Percentiles rank a stretch among this genome's conserved stretches.
Evolutionary conservation across 2,113 vertebrate genomes (phyloP).

Genomic region (Caranx ignobilis): DNA sequence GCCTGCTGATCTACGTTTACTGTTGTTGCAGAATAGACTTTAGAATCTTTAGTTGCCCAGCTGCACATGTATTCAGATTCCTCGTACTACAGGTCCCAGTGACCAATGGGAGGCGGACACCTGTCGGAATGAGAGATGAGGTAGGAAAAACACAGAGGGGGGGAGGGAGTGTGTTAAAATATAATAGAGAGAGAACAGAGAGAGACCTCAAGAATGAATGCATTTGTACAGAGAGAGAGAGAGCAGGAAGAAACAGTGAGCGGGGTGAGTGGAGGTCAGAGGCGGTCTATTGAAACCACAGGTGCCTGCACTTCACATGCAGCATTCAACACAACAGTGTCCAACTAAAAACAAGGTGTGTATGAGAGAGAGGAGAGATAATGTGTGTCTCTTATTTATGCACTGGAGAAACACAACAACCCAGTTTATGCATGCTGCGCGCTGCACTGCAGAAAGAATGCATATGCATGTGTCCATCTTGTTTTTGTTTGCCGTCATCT

Average conservation of each 20-base stretch:
- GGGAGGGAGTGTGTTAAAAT: conserved; percentile 3
- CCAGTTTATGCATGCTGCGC: conserved; percentile 16
- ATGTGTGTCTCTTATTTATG: conserved; percentile 32
- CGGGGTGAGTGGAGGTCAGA: conserved; percentile 5
- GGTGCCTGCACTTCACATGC: conserved; percentile 63
- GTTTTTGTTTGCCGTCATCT: conserved; percentile 36
- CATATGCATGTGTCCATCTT: conserved; percentile 42
- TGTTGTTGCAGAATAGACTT: not conserved
- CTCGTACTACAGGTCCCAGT: not conserved
- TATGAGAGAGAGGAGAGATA: not conserved
- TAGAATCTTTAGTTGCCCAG: not conserved
- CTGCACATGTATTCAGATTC: not conserved
- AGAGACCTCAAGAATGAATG: conserved; percentile 4
- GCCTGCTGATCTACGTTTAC: not conserved
- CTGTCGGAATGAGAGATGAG: conserved; percentile 26
- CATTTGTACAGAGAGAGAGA: not conserved
- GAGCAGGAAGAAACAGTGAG: conserved; percentile 5
- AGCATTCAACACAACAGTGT: conserved; percentile 20
- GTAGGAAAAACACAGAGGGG: conserved; percentile 3
- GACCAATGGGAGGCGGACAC: conserved; percentile 21
- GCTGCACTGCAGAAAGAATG: conserved; percentile 20
- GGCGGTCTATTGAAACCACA: conserved; percentile 52
- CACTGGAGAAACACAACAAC: conserved; percentile 26
- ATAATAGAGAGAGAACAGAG: not conserved
- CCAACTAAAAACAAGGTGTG: conserved; percentile 24